These are phyloP conservation scores for Aphelinus certus DNA, from an alignment of 1,140 invertebrate species.

Conservation along the genomic window DNA sequence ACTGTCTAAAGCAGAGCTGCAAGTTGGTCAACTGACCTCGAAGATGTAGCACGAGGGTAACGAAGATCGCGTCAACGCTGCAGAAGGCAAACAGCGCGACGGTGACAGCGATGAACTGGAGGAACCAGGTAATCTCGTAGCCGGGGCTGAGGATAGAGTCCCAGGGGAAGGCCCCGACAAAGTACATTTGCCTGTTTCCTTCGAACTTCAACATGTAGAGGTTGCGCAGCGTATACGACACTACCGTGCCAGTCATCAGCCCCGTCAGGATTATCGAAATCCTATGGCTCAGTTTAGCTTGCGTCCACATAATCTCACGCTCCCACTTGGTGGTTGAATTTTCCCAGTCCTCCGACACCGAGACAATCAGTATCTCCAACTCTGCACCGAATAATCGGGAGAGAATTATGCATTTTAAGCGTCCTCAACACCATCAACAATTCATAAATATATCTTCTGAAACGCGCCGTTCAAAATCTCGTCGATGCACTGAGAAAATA, in stretches of 20 bases:
- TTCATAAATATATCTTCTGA: too few species aligned
- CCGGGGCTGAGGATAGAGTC: slow-evolving; percentile 56
- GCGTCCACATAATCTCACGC: slow-evolving; percentile 20
- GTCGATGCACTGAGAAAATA: too few species aligned
- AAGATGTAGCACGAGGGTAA: slow-evolving; percentile 50
- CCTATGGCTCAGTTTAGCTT: slow-evolving; percentile 3
- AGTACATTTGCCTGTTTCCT: not conserved
- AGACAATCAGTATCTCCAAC: slow-evolving; percentile 3
- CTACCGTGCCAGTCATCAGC: slow-evolving; percentile 5
- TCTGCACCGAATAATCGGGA: not conserved
- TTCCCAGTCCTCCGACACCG: slow-evolving; percentile 32
- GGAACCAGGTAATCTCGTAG: slow-evolving; percentile 59
- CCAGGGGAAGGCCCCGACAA: slow-evolving; percentile 58
- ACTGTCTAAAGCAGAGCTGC: too few species aligned
- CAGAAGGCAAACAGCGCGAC: slow-evolving; percentile 54
- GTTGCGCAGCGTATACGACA: slow-evolving; percentile 5
- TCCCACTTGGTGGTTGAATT: not conserved
- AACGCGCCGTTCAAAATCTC: too few species aligned
- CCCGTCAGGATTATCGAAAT: slow-evolving; percentile 5
- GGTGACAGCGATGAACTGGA: slow-evolving; percentile 51
- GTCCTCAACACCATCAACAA: too few species aligned
- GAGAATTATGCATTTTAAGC: too few species aligned
- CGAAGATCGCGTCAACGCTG: slow-evolving; percentile 47
- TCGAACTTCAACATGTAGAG: slow-evolving; percentile 1
- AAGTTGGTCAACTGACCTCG: slow-evolving; percentile 29